phyloP scores from a whole-genome alignment of 2,888 invertebrate genomes.

The Monochamus alternatus region DNA sequence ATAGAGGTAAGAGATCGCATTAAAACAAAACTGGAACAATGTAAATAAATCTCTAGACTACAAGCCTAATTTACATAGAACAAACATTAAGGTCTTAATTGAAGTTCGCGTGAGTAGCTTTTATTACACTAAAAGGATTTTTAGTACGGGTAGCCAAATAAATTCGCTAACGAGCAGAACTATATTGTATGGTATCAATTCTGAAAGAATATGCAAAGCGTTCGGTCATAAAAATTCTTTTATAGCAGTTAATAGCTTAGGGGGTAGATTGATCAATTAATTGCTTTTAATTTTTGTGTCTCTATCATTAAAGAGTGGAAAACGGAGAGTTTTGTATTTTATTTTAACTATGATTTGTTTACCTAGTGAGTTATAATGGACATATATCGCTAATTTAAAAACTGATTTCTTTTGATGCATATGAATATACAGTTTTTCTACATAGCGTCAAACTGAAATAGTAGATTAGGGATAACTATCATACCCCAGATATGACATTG shows the following conservation, averaged over 20 bases:
- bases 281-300: background rate
- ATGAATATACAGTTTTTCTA: no score
- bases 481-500: no score
- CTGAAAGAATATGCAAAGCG: slow-evolving; percentile 5
- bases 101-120: slow-evolving; percentile 63
- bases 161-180: slow-evolving; percentile 46
- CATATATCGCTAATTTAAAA: no score
- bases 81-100: slow-evolving; percentile 65
- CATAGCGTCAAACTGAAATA: no score
- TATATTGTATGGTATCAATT: slow-evolving; percentile 40
- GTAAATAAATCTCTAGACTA: slow-evolving; percentile 60
- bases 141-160: slow-evolving; percentile 43
- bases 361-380: no score
- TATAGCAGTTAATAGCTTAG: background rate
- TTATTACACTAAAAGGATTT: slow-evolving; percentile 57
- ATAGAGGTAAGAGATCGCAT: slow-evolving; percentile 50
- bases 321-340: no score
- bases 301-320: background rate
- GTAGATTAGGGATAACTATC: no score
- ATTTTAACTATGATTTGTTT: no score
- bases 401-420: no score
- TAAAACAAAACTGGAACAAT: slow-evolving; percentile 51
- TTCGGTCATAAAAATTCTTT: slow-evolving; percentile 6
- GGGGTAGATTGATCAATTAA: background rate
- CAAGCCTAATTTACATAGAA: slow-evolving; percentile 63